Base-by-base conservation (phyloP, 2,888 invertebrate genomes). In the Acanthopleura granulata region DNA sequence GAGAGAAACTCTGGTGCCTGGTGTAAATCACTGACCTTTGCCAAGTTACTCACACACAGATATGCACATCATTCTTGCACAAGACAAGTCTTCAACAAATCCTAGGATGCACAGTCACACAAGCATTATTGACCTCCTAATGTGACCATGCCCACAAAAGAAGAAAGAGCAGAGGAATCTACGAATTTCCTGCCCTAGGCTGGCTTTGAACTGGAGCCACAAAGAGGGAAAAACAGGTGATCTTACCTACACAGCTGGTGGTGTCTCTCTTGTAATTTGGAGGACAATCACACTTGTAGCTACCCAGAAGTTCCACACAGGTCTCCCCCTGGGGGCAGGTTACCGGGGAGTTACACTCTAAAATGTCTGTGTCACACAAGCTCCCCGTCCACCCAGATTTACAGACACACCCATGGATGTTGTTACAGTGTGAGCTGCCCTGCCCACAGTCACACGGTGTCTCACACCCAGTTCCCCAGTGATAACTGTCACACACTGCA, bases 381-480 rank as follows among this genome's bases (percentile, higher is more conserved):
- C 40, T 49, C 3, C 71, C 71, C 4, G 71, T 71, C 71, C 71
- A 71, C 14, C 71, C 71, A 22, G 49, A 18, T 16, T 40, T 16
- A 71, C 71, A 71, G 40, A 71, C 71, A 71, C 71, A 71, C 49
- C 71, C 71, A 6, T 16, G 25, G 18, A 49, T 71, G 49, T 25
- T 4, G 71, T 71, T 71, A 71, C 71, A 71, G n/a, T 49, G 18
- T 14, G 15, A 16, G 18, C 40, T 71, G 1, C 71, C 71, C 18
- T 18, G 49, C n/a, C 71, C 71, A 71, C 74, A 70, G 4, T 51
- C 18, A 74, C 74, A 74, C 16, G 29, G 62, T 25, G 69, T 74
- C 18, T 57, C 30, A 66, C 74, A 74, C 15, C 71, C 40, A 15
- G 6, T 25, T 15, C 74, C 74, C 74, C 74, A 74, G 30, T 74